phyloP scores from a whole-genome alignment of 2,888 invertebrate species.

The Polydrusus cervinus region DNA sequence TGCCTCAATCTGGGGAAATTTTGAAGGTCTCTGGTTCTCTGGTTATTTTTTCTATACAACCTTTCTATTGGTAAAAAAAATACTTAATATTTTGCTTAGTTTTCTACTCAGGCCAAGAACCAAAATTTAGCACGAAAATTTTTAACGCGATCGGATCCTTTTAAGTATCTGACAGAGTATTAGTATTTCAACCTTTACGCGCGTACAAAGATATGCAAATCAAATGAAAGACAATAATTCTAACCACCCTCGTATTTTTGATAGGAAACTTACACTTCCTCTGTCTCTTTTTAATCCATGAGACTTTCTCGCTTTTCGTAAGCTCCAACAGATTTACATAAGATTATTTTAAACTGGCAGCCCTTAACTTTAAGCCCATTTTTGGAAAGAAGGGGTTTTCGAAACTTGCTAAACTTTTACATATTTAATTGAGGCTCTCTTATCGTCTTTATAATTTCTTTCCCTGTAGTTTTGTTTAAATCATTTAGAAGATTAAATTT shows the following conservation, averaged over 20 bases:
- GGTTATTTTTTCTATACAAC: too few relatives aligned
- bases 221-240: too few relatives aligned
- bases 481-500: constrained; percentile 50
- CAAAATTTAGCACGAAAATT: too few relatives aligned
- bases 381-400: constrained; percentile 57
- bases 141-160: too few relatives aligned
- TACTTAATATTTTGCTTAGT: too few relatives aligned
- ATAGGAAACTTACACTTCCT: constrained; percentile 62
- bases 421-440: constrained; percentile 52
- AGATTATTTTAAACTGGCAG: constrained; percentile 70
- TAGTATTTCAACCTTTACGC: too few relatives aligned
- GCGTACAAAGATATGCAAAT: too few relatives aligned
- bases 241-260: constrained; percentile 50
- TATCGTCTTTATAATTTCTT: constrained; percentile 52
- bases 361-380: constrained; percentile 69
- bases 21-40: too few relatives aligned
- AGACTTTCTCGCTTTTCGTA: constrained; percentile 59
- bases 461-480: constrained; percentile 49
- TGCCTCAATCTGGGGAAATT: too few relatives aligned
- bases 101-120: too few relatives aligned
- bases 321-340: constrained; percentile 70
- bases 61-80: too few relatives aligned
- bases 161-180: too few relatives aligned
- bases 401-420: constrained; percentile 52
- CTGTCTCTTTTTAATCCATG: constrained; percentile 50